Evolutionary conservation across 2,797 vertebrate genomes (phyloP).

Genomic region (Microchirus variegatus): DNA sequence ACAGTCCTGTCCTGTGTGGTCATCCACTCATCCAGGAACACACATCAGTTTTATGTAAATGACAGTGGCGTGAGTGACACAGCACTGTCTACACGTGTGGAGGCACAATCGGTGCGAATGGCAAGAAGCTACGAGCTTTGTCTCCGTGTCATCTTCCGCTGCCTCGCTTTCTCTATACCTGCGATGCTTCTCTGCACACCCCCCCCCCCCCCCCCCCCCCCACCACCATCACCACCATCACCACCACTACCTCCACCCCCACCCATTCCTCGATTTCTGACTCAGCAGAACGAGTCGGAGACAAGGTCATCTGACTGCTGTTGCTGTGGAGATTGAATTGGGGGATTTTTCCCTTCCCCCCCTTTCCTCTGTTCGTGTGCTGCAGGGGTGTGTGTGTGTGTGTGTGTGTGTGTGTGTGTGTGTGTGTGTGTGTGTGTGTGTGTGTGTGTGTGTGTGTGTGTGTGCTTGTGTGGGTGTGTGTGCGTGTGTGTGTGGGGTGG

Average conservation of each 20-base stretch:
- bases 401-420: slow-evolving; percentile 12
- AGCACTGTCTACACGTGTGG: slow-evolving; percentile 17
- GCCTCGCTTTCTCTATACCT: slow-evolving; percentile 23
- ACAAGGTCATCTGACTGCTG: slow-evolving; percentile 83
- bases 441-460: slow-evolving; percentile 13
- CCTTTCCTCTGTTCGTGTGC: slow-evolving; percentile 46
- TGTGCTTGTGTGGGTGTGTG: too few relatives aligned
- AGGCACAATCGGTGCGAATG: slow-evolving; percentile 24
- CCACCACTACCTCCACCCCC: slow-evolving; percentile 5
- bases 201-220: background rate
- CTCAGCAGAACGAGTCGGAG: slow-evolving; percentile 80
- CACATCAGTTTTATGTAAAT: slow-evolving; percentile 33
- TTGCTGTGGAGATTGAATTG: slow-evolving; percentile 78
- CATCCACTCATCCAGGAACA: background rate
- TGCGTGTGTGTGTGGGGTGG: too few relatives aligned
- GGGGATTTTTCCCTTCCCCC: slow-evolving; percentile 51
- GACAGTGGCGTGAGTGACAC: slow-evolving; percentile 27
- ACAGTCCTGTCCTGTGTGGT: background rate
- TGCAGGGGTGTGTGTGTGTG: slow-evolving; percentile 39
- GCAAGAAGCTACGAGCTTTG: slow-evolving; percentile 20
- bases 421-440: slow-evolving; percentile 9
- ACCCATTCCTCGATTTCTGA: slow-evolving; percentile 76
- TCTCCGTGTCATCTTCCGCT: slow-evolving; percentile 35
- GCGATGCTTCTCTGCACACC: slow-evolving; percentile 36
- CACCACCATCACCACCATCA: slow-evolving; percentile 11